These are phyloP conservation scores for Diplolepis rosae DNA, from an alignment of 2,888 invertebrate species.

Conservation along the genomic window DNA sequence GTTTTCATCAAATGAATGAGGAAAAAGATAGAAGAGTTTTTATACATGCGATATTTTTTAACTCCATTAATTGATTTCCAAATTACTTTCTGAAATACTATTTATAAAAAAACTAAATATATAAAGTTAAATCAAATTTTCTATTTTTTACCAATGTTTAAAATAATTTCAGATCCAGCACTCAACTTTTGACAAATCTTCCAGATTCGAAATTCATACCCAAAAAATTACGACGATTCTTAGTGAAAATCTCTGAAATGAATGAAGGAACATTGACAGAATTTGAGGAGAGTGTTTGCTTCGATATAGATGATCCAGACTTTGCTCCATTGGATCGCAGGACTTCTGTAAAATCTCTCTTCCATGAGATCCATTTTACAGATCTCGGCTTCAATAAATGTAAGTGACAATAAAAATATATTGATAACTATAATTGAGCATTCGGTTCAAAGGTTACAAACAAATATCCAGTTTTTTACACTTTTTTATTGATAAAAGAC, in stretches of 20 bases:
- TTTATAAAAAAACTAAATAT: background rate
- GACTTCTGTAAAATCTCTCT: conserved; percentile 48
- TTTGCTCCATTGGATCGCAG: conserved; percentile 58
- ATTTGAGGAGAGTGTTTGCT: conserved; percentile 69
- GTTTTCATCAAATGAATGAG: too few species aligned
- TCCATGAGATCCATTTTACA: conserved; percentile 50
- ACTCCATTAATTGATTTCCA: background rate
- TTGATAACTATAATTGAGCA: background rate
- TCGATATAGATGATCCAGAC: conserved; percentile 70
- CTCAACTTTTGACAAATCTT: background rate
- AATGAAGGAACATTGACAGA: conserved; percentile 63
- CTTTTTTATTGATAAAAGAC: too few species aligned
- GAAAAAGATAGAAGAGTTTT: background rate
- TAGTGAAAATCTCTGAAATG: background rate
- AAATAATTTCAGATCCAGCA: background rate
- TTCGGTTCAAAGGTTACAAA: too few species aligned
- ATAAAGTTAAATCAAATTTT: background rate
- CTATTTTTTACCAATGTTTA: background rate
- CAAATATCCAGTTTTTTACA: too few species aligned
- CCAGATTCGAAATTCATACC: background rate
- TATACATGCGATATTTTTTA: background rate
- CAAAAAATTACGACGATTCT: background rate
- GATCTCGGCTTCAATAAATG: conserved; percentile 43
- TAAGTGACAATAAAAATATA: conserved; percentile 43
- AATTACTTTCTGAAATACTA: background rate